Evolutionary conservation across 2,888 invertebrate genomes (phyloP).

Genomic region (Thecocarcelia acutangulata): DNA sequence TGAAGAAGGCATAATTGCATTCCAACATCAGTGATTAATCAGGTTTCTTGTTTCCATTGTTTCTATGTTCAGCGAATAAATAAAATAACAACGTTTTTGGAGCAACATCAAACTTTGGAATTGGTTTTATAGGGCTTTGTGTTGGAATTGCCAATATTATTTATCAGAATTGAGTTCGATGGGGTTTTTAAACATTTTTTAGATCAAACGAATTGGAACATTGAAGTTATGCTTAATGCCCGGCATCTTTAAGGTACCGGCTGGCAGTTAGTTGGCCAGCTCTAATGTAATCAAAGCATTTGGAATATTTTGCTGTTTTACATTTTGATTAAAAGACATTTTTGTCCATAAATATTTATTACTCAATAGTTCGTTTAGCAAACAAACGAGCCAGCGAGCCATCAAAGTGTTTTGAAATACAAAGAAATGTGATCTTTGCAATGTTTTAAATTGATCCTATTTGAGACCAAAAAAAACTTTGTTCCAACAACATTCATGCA

Average conservation of each 20-base stretch:
- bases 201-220: neutral
- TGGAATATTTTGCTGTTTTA: neutral
- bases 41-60: slow-evolving; percentile 9
- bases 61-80: neutral
- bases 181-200: neutral
- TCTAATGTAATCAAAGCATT: neutral
- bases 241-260: neutral
- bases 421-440: slow-evolving; percentile 56
- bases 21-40: slow-evolving; percentile 41
- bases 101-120: neutral
- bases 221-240: slow-evolving; percentile 9
- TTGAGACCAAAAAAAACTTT: slow-evolving; percentile 33
- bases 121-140: slow-evolving; percentile 20
- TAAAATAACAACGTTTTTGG: slow-evolving; percentile 15
- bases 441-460: slow-evolving; percentile 57
- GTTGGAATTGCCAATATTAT: neutral
- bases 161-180: neutral
- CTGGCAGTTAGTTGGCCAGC: neutral
- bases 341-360: slow-evolving; percentile 7
- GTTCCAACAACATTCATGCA: neutral
- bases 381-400: too few relatives aligned
- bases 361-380: neutral
- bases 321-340: neutral
- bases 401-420: slow-evolving; percentile 43
- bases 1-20: slow-evolving; percentile 52